Conservation (phyloP, 2,113 vertebrate species). For the Scophthalmus maximus region DNA sequence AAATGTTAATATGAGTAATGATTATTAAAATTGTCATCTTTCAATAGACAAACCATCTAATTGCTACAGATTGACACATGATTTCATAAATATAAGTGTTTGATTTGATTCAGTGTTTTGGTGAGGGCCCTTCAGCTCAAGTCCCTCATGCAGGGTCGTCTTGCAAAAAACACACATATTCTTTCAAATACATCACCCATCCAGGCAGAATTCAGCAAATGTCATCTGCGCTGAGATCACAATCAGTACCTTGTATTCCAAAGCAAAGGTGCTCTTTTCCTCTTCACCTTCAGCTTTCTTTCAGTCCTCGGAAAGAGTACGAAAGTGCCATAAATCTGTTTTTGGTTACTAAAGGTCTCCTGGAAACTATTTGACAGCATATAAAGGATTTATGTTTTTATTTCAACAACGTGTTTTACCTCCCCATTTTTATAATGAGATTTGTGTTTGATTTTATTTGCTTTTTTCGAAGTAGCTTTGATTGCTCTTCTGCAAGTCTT, state of each 20-base stretch:
- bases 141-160: too few relatives aligned
- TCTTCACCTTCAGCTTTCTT: not conserved
- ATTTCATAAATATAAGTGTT: too few relatives aligned
- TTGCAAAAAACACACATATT: too few relatives aligned
- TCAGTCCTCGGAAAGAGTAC: not conserved
- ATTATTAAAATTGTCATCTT: too few relatives aligned
- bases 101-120: too few relatives aligned
- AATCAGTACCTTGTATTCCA: not conserved
- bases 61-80: too few relatives aligned
- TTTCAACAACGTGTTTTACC: slow-evolving; percentile 10
- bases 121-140: too few relatives aligned
- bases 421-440: slow-evolving; percentile 12
- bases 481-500: slow-evolving; percentile 22
- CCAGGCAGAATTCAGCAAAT: not conserved
- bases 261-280: not conserved
- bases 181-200: not conserved
- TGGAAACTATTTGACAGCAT: not conserved
- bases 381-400: not conserved
- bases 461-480: slow-evolving; percentile 27
- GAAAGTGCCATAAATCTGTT: slow-evolving; percentile 2
- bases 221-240: not conserved
- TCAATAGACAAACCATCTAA: too few relatives aligned
- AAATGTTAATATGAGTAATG: too few relatives aligned
- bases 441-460: slow-evolving; percentile 1
- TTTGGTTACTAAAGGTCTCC: slow-evolving; percentile 26